Evolutionary conservation across 2,797 vertebrate species (phyloP), one percentile per base, ranked within the genome.

Genomic region (Prunella strophiata): DNA sequence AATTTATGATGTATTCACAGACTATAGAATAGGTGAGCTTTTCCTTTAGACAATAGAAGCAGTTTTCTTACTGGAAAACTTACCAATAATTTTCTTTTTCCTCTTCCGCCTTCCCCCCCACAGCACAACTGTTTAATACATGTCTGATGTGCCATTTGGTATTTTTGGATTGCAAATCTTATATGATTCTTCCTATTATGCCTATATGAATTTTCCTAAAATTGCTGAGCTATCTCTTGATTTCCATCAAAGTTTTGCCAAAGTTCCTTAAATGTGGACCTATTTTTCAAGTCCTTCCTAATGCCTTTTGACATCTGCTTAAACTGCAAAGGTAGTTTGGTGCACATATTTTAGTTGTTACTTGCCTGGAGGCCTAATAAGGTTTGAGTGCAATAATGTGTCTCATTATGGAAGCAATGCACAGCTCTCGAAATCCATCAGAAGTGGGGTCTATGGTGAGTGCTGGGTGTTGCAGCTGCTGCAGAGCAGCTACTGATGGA

Each of bases 101-200:
- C 9, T 70, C 34, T 27, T 68, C 10, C 2, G 1, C 3, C 25
- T 34, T 5, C 2, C 2, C 2, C 2, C 7, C 10, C 27, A 12
- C 20, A 71, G 6, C n/a, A 20, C 11, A 74, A 36, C 9, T 48
- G 16, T 14, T 70, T 61, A 84, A 84, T 55, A 51, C 5, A 6
- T 36, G 3, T 58, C 38, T 36, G 16, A 42, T 80, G 23, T 61
- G 50, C 32, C 74, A 17, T 84, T 81, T 74, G 3, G 3, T 74
- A 45, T 47, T 89, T 78, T 87, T 67, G 21, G 30, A 51, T n/a
- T 30, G 6, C 11, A 90, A 5, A 62, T 65, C 20, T 70, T 63
- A 11, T 1, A 19, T 26, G 14, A 54, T 51, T 83, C n/a, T 75
- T 47, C 23, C 9, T 52, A 18, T 40, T 89, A n/a, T 79, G 22